Evolutionary conservation across 2,113 vertebrate species (phyloP), one percentile per base, ranked within the genome.

Genomic region (Rhinogobius similis): DNA sequence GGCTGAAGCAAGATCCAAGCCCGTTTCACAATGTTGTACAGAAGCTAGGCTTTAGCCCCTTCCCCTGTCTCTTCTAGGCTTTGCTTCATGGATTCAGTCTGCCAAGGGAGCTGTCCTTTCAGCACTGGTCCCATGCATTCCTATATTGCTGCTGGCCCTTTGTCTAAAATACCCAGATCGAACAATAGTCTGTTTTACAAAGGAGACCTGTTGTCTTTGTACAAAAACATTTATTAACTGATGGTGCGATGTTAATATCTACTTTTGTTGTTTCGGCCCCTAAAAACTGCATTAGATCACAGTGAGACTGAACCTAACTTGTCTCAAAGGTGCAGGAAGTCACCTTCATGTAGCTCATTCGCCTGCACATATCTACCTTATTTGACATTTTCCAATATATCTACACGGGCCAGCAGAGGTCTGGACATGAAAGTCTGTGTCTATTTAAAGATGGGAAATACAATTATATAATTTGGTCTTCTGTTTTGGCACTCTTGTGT

Each of bases 41-140:
- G 89, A 91, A 88, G 84, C 68, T 87, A 86, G 86, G 78, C 85
- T 90, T 21, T 79, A 84, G 79, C 80, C 82, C 73, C 56, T 13
- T 29, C n/a, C 46, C 67, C 38, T 26, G 53, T 65, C 44, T 32
- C 76, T 59, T 74, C 72, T 74, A 80, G 79, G 83, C 85, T 88
- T 85, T 76, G 87, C 87, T 86, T 82, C 86, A 82, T 86, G 81
- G 85, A 86, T 80, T 67, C 74, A 72, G 75, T 90, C 87, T 74
- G 89, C 89, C 83, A 86, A 73, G 88, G 91, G 91, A 94, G 93
- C 91, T 88, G 92, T 94, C 88, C 88, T 79, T 92, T 92, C 94
- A 92, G 91, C 89, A 92, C 91, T 86, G 82, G 50, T 78, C 86
- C 70, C 76, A 86, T 87, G 90, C 89, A 91, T 92, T 93, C 91